A percentile compares a stretch with the other conserved stretches of the same genome.
Conservation (phyloP, 2,888 invertebrate species). For the Erynnis tages region DNA sequence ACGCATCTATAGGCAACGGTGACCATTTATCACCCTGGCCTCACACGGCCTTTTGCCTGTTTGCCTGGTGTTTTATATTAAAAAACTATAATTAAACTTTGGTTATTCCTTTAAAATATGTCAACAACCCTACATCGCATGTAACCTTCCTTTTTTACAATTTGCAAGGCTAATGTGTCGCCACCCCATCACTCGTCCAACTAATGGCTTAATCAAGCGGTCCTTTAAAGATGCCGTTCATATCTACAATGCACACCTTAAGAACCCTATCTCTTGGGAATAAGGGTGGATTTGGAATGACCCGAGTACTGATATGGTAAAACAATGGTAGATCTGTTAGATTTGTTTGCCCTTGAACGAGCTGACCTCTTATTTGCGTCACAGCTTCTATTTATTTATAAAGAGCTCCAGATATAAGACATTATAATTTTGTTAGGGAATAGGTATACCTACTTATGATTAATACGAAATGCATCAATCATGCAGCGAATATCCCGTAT, state of each 20-base stretch:
- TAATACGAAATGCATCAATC: no score
- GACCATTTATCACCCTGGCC: no score
- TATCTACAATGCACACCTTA: neutral
- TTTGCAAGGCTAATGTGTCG: conserved; percentile 1
- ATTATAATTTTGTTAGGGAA: no score
- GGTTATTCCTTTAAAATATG: no score
- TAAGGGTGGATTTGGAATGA: neutral
- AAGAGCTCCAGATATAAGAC: neutral
- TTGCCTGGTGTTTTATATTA: no score
- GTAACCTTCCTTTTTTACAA: neutral
- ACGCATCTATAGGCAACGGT: no score
- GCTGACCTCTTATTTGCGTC: conserved; percentile 12
- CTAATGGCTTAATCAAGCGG: conserved; percentile 23
- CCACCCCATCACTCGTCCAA: conserved; percentile 4
- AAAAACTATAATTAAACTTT: no score
- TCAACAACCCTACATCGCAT: no score
- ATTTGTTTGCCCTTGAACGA: conserved; percentile 21
- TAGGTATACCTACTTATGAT: no score
- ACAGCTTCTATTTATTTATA: conserved; percentile 6
- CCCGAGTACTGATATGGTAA: neutral
- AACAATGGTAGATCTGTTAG: neutral
- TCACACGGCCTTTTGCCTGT: no score
- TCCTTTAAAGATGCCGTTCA: conserved; percentile 15
- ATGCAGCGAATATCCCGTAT: no score
- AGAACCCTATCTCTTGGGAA: neutral